phyloP scores from a whole-genome alignment of 1,140 invertebrate genomes.

The Catajapyx aquilonaris region DNA sequence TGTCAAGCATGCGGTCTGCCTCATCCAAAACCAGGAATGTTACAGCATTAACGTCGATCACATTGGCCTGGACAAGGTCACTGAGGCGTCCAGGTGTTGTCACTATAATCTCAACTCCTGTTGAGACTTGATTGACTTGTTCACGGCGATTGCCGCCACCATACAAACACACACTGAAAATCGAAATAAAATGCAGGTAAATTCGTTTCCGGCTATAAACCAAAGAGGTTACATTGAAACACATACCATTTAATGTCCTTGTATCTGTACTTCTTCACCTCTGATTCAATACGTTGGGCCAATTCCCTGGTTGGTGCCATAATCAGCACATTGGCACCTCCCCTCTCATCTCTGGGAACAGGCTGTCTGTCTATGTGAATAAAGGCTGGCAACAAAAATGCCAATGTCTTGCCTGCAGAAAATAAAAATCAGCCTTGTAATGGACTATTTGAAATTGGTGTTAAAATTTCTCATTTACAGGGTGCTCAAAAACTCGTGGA shows the following conservation, averaged over 20 bases:
- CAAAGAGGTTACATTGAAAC: no score
- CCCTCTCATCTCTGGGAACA: slow-evolving; percentile 36
- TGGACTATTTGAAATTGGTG: no score
- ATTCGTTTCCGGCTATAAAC: no score
- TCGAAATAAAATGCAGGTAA: no score
- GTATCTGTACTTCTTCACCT: slow-evolving; percentile 70
- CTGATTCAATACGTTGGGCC: slow-evolving; percentile 73
- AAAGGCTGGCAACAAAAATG: slow-evolving; percentile 73
- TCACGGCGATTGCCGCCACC: slow-evolving; percentile 55
- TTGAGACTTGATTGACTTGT: slow-evolving; percentile 44
- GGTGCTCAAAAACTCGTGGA: no score
- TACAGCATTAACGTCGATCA: slow-evolving; percentile 46
- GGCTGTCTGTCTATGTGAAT: slow-evolving; percentile 69
- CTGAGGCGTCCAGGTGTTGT: slow-evolving; percentile 75
- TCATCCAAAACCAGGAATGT: slow-evolving; percentile 86
- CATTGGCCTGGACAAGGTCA: slow-evolving; percentile 39
- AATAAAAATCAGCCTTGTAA: no score
- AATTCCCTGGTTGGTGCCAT: slow-evolving; percentile 78
- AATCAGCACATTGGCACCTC: slow-evolving; percentile 64
- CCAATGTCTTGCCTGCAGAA: slow-evolving; percentile 68
- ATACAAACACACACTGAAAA: slow-evolving; percentile 53
- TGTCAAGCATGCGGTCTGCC: slow-evolving; percentile 62
- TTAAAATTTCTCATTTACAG: no score
- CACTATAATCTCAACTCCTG: slow-evolving; percentile 69
- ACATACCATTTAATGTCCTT: slow-evolving; percentile 60